Evolutionary conservation across 2,888 invertebrate species (phyloP).

Genomic region (Pterostichus madidus): DNA sequence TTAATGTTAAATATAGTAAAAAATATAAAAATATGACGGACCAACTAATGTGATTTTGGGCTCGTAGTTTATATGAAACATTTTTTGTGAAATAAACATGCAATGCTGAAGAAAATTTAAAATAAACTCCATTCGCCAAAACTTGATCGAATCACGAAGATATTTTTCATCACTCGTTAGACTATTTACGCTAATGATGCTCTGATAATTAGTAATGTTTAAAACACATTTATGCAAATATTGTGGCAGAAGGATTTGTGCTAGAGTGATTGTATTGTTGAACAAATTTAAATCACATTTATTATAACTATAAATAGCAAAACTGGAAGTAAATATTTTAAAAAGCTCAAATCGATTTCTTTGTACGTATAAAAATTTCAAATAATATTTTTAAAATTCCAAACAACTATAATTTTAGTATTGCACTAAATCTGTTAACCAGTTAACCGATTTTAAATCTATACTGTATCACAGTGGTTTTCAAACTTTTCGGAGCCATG

Average conservation of each 20-base stretch:
- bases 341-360: conserved; percentile 26
- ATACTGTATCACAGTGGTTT: conserved; percentile 34
- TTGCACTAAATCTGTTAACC: conserved; percentile 30
- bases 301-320: conserved; percentile 30
- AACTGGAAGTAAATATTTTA: conserved; percentile 36
- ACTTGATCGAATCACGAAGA: neutral
- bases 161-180: conserved; percentile 12
- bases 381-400: neutral
- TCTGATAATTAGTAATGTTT: neutral
- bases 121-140: no score
- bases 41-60: no score
- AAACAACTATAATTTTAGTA: conserved; percentile 16
- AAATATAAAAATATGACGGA: no score
- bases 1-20: no score
- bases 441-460: conserved; percentile 1
- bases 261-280: conserved; percentile 18
- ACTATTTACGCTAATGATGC: neutral
- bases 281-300: conserved; percentile 43
- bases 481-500: no score
- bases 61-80: no score
- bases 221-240: conserved; percentile 13
- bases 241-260: conserved; percentile 19
- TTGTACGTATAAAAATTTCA: conserved; percentile 27
- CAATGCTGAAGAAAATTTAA: no score
- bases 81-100: no score